Conservation (phyloP, 2,113 vertebrate genomes). For the Poeciliopsis occidentalis region DNA sequence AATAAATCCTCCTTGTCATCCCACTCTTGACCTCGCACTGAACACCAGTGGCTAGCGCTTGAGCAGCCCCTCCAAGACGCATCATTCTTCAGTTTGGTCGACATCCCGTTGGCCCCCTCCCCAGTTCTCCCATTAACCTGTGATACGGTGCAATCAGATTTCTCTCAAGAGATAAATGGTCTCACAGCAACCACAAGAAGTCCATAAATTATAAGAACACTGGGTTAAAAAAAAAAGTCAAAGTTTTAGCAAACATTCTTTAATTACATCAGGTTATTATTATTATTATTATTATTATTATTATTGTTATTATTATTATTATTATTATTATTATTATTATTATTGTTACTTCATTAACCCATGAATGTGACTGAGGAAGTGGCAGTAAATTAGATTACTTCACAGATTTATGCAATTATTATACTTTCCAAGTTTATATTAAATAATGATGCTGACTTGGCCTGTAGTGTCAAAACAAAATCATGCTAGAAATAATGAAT, state of each 20-base stretch:
- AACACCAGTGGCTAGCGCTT: background rate
- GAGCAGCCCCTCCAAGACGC: background rate
- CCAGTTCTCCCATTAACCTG: conserved; percentile 23
- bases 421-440: background rate
- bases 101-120: conserved; percentile 13
- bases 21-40: conserved; percentile 26
- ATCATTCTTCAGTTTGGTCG: conserved; percentile 24
- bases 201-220: background rate
- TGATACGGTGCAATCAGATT: conserved; percentile 21
- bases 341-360: background rate
- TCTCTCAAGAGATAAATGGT: conserved; percentile 5
- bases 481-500: no score
- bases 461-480: no score
- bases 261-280: background rate
- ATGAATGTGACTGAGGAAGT: background rate
- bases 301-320: background rate
- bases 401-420: background rate
- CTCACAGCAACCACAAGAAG: background rate
- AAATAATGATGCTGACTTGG: background rate
- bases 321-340: background rate
- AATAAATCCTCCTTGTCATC: conserved; percentile 38
- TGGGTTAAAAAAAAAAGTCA: background rate
- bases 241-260: background rate
- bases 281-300: background rate
- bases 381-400: background rate